Evolutionary conservation across 2,797 vertebrate genomes (phyloP).

Genomic region (Chaetodon trifasciatus): DNA sequence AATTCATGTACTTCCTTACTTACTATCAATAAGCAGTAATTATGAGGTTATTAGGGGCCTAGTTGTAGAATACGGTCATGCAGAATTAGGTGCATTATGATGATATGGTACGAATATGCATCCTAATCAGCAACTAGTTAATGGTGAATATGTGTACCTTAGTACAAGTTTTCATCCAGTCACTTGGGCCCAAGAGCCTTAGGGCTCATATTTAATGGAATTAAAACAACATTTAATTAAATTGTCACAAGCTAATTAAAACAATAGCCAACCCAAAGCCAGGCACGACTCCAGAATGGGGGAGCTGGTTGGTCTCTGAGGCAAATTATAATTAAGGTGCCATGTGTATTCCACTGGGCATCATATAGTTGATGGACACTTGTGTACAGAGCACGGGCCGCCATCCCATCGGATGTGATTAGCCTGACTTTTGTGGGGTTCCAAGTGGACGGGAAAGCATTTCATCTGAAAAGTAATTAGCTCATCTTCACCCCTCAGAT

Average conservation of each 20-base stretch:
- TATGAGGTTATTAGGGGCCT: no score
- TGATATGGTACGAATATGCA: no score
- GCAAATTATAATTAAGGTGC: slow-evolving; percentile 4
- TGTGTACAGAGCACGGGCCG: neutral
- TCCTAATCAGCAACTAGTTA: no score
- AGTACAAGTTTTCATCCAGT: neutral
- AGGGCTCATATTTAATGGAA: slow-evolving; percentile 4
- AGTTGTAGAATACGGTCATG: no score
- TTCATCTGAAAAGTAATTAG: no score
- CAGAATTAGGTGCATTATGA: no score
- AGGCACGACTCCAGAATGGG: neutral
- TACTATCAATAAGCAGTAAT: no score
- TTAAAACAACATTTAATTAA: slow-evolving; percentile 27
- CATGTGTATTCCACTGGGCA: neutral
- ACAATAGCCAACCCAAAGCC: slow-evolving; percentile 15
- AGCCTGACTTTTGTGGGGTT: neutral
- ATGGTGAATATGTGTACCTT: no score
- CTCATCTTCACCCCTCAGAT: no score
- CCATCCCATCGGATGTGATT: neutral
- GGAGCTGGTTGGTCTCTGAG: neutral
- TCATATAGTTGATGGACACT: neutral
- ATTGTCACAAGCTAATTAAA: slow-evolving; percentile 35
- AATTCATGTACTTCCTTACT: no score
- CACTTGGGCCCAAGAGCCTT: neutral
- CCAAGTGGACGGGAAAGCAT: neutral